Evolutionary conservation across 2,888 invertebrate genomes (phyloP), one percentile per base, ranked within the genome.

Genomic region (Sclerodermus sp.): DNA sequence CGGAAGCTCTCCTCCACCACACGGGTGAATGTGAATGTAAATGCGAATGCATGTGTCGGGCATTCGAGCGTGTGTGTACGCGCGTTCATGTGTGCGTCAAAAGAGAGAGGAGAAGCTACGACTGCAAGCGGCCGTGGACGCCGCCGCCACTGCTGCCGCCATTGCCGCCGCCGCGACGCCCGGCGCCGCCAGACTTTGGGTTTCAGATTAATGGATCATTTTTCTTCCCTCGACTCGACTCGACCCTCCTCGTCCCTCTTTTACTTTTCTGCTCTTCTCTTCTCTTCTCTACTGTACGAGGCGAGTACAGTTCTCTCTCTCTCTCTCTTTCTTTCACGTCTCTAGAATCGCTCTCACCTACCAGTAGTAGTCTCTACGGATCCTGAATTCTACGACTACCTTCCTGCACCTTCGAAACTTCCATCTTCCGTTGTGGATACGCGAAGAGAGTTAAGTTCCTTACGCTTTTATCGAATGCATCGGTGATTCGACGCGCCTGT

Each of bases 141-240:
- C 23, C 23, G 23, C 23, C 23, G 23, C 23, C 23, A 23, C 23
- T 62, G 61, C 58, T 59, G 58, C 57, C 57, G 52, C 52, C 52
- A 64, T 58, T 53, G 69, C 64, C 73, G 76, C 71, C 76, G 70
- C 70, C 71, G 69, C 71, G 77, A 74, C 76, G 76, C 74, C 78
- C 82, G 88, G 87, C 87, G 87, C 88, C 88, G 84, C 84, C 86
- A 87, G 87, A 87, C 87, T 87, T 86, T 85, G 84, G 84, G 81
- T 82, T 81, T 84, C 84, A 86, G 87, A 87, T 88, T 88, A 88
- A 88, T 88, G 88, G 88, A 87, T 87, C 87, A 86, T 86, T 87
- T 87, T 87, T 86, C 86, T 84, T 84, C 81, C 82, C 79, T 74
- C 74, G 76, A 75, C 70, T 68, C 62, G 59, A 57, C 68, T 67